Evolutionary conservation across 2,888 invertebrate species (phyloP).

Genomic region (Calameuta idolon): DNA sequence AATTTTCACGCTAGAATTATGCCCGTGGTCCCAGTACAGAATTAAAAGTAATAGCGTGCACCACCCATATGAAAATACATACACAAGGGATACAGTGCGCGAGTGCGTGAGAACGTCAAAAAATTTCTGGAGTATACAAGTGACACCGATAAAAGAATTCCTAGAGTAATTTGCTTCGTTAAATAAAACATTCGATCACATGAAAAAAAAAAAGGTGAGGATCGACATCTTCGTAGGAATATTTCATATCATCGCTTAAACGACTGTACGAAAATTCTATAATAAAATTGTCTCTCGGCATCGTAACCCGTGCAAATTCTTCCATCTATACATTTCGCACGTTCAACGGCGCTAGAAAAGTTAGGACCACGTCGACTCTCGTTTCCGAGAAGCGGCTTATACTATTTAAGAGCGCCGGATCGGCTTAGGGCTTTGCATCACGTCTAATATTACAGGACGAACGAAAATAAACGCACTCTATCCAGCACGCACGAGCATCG

Average conservation of each 20-base stretch:
- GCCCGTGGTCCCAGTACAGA: not conserved
- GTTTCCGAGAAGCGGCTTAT: slow-evolving; percentile 7
- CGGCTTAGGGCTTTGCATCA: slow-evolving; percentile 19
- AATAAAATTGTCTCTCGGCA: not conserved
- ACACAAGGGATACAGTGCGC: not conserved
- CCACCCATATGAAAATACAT: not conserved
- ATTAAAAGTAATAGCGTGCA: not conserved
- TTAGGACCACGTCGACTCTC: not conserved
- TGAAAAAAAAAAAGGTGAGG: not conserved
- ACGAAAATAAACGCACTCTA: slow-evolving; percentile 33
- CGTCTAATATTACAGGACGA: slow-evolving; percentile 38
- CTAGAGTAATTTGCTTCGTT: not conserved
- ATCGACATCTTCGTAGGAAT: not conserved
- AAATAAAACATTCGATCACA: too few relatives aligned
- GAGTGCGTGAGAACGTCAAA: not conserved
- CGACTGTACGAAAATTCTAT: not conserved
- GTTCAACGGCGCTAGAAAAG: not conserved
- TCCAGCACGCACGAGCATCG: slow-evolving; percentile 2
- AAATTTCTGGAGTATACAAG: not conserved
- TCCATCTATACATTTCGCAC: not conserved
- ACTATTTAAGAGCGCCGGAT: slow-evolving; percentile 9
- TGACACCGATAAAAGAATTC: not conserved
- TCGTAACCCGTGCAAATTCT: not conserved
- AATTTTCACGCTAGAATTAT: not conserved
- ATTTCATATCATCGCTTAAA: too few relatives aligned